Evolutionary conservation across 2,888 invertebrate genomes (phyloP), one percentile per base, ranked within the genome.

Genomic region (Tubulanus polymorphus): DNA sequence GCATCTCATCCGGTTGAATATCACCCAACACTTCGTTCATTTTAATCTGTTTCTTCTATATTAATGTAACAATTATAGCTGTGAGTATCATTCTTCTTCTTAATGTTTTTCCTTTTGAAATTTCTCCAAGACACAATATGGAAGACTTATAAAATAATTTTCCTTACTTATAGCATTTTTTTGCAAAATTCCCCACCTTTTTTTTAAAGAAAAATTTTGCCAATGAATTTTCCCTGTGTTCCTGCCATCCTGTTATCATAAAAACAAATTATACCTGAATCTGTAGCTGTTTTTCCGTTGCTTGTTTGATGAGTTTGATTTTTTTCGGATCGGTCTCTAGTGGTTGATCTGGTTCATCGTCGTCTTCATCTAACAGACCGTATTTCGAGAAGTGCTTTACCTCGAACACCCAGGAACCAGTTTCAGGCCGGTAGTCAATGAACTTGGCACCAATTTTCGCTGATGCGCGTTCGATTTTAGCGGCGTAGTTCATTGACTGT

Each of bases 331-430:
- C 69, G 3, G 28, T 28, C 0, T 18, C 52, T 25, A 29, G 46
- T 51, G 70, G 66, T 12, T 69, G 61, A 8, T 67, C 57, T 3
- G 88, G 88, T 15, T 73, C 73, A 2, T 91, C 91, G 56, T 94
- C 94, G 61, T 93, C 93, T 0, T 91, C 90, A 63, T 94, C 94
- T 10, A 90, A 91, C n/a, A 91, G 80, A 0, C 91, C 92, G 76
- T 95, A 96, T 73, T 93, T 94, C 18, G 94, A 93, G 79, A 95
- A 95, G 79, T 95, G 95, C 55, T 91, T 89, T 47, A 92, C 91
- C 77, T 89, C 86, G 80, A 97, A 97, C 51, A 95, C 94, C 96
- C 97, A 99, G 53, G 94, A 93, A 26, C 97, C 97, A 1, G 93
- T 93, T 75, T 91, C 90, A 0, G 95, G 91, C 0, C 93, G 85